These are phyloP conservation scores for Castor canadensis DNA, from an alignment of 2,113 vertebrate genomes.

Conservation along the genomic window DNA sequence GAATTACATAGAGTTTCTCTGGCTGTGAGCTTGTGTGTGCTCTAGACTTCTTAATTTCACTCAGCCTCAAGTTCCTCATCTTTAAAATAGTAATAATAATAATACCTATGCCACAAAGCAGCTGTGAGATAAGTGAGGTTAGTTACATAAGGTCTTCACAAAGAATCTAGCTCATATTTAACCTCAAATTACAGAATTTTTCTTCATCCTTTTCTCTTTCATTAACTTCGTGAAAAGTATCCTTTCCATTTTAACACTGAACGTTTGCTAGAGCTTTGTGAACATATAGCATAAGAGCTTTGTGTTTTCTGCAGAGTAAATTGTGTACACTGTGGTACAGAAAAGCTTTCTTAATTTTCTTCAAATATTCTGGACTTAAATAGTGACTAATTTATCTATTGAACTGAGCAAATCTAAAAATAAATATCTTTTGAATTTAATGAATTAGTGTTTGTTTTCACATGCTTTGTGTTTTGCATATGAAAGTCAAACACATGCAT, in stretches of 20 bases:
- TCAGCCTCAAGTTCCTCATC: neutral
- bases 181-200: neutral
- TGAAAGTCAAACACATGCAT: neutral
- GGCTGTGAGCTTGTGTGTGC: neutral
- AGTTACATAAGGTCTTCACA: neutral
- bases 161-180: neutral
- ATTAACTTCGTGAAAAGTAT: neutral
- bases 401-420: neutral
- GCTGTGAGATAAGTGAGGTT: neutral
- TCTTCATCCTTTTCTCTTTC: neutral
- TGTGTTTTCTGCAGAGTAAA: too few relatives aligned
- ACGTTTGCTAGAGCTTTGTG: too few relatives aligned
- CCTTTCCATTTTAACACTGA: conserved; percentile 8
- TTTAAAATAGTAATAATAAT: neutral
- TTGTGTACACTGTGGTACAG: neutral
- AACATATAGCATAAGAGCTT: too few relatives aligned
- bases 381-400: neutral
- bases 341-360: neutral
- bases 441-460: neutral
- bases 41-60: neutral
- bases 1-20: neutral
- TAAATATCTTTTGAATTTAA: neutral
- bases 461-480: neutral
- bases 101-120: neutral
- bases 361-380: neutral